Conservation (phyloP, 2,888 invertebrate genomes). For the Agrotis ipsilon region DNA sequence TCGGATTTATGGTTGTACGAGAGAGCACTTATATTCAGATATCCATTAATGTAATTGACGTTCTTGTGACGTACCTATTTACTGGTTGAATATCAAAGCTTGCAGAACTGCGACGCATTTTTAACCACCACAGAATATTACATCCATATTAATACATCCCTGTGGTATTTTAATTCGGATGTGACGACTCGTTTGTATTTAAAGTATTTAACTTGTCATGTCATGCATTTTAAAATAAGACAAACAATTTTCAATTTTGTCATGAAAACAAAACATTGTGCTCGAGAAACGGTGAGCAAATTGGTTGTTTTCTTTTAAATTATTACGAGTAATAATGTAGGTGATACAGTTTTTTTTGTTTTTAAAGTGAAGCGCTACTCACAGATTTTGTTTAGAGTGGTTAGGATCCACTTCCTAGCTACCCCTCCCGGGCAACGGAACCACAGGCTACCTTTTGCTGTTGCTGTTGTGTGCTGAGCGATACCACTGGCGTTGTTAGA, state of each 20-base stretch:
- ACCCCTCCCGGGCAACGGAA: too few species aligned
- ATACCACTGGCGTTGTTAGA: too few species aligned
- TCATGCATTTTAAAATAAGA: constrained; percentile 40
- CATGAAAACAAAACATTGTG: constrained; percentile 25
- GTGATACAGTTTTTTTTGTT: not conserved
- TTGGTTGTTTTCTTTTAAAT: constrained; percentile 5
- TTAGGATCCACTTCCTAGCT: too few species aligned
- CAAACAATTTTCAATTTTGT: constrained; percentile 25
- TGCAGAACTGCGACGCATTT: constrained; percentile 33
- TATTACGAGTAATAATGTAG: not conserved
- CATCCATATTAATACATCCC: constrained; percentile 8
- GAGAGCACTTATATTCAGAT: constrained; percentile 59
- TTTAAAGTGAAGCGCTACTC: too few species aligned
- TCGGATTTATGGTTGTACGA: constrained; percentile 52
- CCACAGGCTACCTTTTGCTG: too few species aligned
- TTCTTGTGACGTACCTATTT: constrained; percentile 60
- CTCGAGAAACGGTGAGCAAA: not conserved
- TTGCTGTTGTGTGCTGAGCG: too few species aligned
- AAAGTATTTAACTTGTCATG: constrained; percentile 42
- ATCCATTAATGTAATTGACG: constrained; percentile 55
- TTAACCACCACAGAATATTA: constrained; percentile 1
- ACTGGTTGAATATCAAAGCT: constrained; percentile 44
- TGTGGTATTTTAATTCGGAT: constrained; percentile 40
- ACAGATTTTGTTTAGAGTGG: too few species aligned
- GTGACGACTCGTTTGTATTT: constrained; percentile 40